Evolutionary conservation across 2,113 vertebrate species (phyloP).

Genomic region (Actinemys pallida): DNA sequence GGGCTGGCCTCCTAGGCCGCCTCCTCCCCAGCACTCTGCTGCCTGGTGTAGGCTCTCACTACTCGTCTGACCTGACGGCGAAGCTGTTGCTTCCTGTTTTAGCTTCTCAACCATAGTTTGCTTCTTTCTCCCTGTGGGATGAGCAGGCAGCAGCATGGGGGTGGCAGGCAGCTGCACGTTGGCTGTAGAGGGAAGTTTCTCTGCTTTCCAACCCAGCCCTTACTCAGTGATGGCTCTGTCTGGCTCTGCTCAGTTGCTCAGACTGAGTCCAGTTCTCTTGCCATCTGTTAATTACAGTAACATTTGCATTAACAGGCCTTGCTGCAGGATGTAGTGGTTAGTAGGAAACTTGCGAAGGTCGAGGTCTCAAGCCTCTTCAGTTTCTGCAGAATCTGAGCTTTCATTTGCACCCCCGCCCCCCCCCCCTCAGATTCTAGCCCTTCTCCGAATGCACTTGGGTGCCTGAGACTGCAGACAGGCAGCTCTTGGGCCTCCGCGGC

Average conservation of each 20-base stretch:
- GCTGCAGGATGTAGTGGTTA: neutral
- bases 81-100: neutral
- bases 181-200: neutral
- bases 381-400: neutral
- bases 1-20: neutral
- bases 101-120: neutral
- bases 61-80: too few relatives aligned
- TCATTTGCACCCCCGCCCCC: neutral
- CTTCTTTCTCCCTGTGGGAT: neutral
- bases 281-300: neutral
- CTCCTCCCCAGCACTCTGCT: neutral
- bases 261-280: neutral
- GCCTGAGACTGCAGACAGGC: neutral
- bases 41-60: neutral
- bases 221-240: neutral
- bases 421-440: neutral
- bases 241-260: neutral
- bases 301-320: neutral
- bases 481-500: neutral
- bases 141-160: neutral
- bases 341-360: neutral
- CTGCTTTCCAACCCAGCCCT: neutral
- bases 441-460: neutral
- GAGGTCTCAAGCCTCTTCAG: neutral
- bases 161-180: neutral